phyloP scores from a whole-genome alignment of 2,797 vertebrate species.

The Takifugu rubripes region DNA sequence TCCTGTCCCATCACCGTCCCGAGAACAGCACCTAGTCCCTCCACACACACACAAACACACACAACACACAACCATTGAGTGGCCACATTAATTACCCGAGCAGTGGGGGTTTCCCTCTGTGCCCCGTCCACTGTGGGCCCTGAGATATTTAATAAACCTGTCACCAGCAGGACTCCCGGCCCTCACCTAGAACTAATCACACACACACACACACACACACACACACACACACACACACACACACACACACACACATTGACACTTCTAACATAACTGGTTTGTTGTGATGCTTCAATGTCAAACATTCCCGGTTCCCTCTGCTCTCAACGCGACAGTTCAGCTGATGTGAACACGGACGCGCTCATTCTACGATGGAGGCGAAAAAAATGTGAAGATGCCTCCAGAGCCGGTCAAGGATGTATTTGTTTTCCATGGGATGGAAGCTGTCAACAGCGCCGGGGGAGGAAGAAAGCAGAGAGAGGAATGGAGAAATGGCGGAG shows the following conservation, averaged over 20 bases:
- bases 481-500: no score
- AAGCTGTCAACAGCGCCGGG: no score
- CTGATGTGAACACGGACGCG: no score
- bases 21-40: slow-evolving; percentile 36
- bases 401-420: no score
- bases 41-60: slow-evolving; percentile 34
- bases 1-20: slow-evolving; percentile 24
- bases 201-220: slow-evolving; percentile 31
- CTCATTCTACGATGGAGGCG: no score
- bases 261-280: slow-evolving; percentile 33
- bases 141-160: slow-evolving; percentile 78
- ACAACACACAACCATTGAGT: slow-evolving; percentile 40
- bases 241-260: slow-evolving; percentile 22
- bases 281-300: slow-evolving; percentile 10
- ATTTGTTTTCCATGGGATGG: no score
- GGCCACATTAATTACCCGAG: slow-evolving; percentile 71
- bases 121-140: slow-evolving; percentile 58
- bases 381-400: no score
- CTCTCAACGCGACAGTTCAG: no score
- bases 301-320: neutral
- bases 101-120: slow-evolving; percentile 66
- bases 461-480: no score
- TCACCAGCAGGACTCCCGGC: slow-evolving; percentile 58
- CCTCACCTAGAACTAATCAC: slow-evolving; percentile 60
- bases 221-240: slow-evolving; percentile 13